These are phyloP conservation scores for Melitaea athalia DNA, from an alignment of 2,888 invertebrate species.

Conservation along the genomic window DNA sequence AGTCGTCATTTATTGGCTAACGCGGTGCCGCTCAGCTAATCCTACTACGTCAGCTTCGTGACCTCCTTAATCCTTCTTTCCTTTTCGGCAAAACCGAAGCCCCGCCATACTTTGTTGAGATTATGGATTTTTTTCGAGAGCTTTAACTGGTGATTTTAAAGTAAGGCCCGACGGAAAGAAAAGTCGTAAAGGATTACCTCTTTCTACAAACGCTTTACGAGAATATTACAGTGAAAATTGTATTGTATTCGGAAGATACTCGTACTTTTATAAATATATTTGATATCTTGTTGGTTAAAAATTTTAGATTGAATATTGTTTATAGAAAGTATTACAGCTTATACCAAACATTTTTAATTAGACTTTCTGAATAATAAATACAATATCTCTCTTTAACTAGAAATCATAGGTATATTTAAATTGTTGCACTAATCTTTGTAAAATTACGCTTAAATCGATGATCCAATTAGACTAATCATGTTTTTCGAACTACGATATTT, in stretches of 20 bases:
- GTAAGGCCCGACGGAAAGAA: slow-evolving; percentile 25
- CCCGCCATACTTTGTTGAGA: slow-evolving; percentile 61
- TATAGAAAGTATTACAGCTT: neutral
- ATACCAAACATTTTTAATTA: neutral
- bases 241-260: neutral
- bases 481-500: slow-evolving; percentile 34
- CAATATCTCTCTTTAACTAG: neutral
- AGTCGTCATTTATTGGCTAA: slow-evolving; percentile 71
- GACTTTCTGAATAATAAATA: neutral
- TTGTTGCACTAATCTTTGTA: slow-evolving; percentile 9
- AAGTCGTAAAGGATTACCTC: slow-evolving; percentile 12
- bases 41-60: slow-evolving; percentile 74
- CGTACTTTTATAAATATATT: neutral
- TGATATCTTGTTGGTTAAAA: neutral
- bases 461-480: slow-evolving; percentile 27
- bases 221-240: slow-evolving; percentile 8
- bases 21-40: slow-evolving; percentile 65
- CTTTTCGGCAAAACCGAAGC: slow-evolving; percentile 61
- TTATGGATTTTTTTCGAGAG: slow-evolving; percentile 53
- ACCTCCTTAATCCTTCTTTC: slow-evolving; percentile 75
- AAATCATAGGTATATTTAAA: neutral
- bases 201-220: slow-evolving; percentile 7
- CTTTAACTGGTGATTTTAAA: slow-evolving; percentile 42
- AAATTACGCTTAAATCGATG: slow-evolving; percentile 24
- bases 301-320: neutral